phyloP scores from a whole-genome alignment of 2,888 invertebrate genomes.

The Mactromeris polynyma region DNA sequence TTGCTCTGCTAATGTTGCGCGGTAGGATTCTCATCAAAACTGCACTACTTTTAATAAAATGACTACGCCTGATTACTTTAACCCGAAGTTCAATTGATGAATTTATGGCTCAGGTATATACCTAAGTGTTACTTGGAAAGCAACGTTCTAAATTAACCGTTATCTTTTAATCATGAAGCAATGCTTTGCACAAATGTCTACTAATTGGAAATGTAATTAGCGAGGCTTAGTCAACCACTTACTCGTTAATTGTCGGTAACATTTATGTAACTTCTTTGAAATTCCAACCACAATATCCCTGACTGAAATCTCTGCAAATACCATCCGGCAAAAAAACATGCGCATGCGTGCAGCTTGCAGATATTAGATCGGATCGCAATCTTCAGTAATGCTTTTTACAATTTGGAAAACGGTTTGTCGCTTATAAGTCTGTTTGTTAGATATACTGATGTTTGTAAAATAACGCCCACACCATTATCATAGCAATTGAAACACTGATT shows the following conservation, averaged over 20 bases:
- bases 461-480: conserved; percentile 7
- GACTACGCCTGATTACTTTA: no score
- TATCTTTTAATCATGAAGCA: neutral
- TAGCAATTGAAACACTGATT: neutral
- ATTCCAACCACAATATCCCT: neutral
- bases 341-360: neutral
- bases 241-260: conserved; percentile 2
- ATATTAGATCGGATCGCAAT: neutral
- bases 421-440: conserved; percentile 10
- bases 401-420: conserved; percentile 12
- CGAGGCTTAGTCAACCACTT: neutral
- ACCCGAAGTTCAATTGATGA: no score
- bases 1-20: no score
- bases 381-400: neutral
- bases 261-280: neutral
- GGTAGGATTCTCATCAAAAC: no score
- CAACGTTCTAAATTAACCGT: neutral
- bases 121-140: no score
- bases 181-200: neutral
- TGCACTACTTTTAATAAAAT: no score
- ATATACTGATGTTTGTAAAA: neutral
- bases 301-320: neutral
- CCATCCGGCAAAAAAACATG: neutral
- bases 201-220: conserved; percentile 11
- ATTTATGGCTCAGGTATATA: no score